These are phyloP conservation scores for Pseudorhombus dupliciocellatus DNA, from an alignment of 2,113 vertebrate genomes.

Conservation along the genomic window DNA sequence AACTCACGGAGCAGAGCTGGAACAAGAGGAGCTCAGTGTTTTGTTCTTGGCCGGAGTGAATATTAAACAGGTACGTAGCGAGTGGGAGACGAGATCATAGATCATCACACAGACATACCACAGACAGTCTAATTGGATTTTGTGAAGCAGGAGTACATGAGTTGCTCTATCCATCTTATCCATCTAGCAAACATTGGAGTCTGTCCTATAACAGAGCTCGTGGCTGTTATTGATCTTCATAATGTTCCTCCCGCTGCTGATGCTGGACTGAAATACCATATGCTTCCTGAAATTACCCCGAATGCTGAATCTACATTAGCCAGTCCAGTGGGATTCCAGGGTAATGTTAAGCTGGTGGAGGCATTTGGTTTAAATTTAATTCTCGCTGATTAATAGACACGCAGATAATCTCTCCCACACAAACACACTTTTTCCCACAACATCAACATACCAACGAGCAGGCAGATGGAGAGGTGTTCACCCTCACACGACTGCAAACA, in stretches of 20 bases:
- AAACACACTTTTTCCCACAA: conserved; percentile 9
- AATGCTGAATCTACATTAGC: conserved; percentile 25
- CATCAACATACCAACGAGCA: conserved; percentile 28
- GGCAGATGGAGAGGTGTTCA: conserved; percentile 43
- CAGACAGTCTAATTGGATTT: conserved; percentile 60
- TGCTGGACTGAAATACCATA: conserved; percentile 44
- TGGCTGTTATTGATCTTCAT: conserved; percentile 65
- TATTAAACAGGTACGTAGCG: conserved; percentile 25
- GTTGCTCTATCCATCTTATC: conserved; percentile 40
- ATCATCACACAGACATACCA: conserved; percentile 43
- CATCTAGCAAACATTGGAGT: conserved; percentile 39
- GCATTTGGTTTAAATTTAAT: conserved; percentile 18
- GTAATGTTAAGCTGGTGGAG: conserved; percentile 21
- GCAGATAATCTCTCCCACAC: conserved; percentile 6
- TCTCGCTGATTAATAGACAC: conserved; percentile 12
- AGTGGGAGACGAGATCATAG: conserved; percentile 37
- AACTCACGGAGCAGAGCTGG: neutral
- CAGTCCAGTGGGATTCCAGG: conserved; percentile 11
- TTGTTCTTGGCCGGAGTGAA: conserved; percentile 32
- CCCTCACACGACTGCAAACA: conserved; percentile 31
- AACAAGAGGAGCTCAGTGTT: conserved; percentile 18
- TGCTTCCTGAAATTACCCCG: conserved; percentile 45
- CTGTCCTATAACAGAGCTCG: conserved; percentile 34
- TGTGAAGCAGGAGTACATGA: conserved; percentile 35
- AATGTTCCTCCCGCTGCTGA: conserved; percentile 48